Conservation (phyloP, 2,888 invertebrate species). For the Cantharis rustica region DNA sequence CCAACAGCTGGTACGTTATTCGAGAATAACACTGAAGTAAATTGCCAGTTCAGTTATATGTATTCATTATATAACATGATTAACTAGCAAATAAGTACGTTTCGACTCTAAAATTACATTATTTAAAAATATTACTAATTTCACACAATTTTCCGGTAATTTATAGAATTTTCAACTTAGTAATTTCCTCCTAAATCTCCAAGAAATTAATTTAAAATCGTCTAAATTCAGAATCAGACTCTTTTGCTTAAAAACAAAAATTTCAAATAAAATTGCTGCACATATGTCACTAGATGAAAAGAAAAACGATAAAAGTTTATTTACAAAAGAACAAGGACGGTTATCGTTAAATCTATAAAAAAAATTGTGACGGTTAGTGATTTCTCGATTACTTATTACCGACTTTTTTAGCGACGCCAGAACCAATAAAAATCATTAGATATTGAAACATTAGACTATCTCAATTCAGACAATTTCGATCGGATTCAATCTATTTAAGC, state of each 20-base stretch:
- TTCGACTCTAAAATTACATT: conserved; percentile 8
- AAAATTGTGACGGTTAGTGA: not conserved
- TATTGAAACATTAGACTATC: not conserved
- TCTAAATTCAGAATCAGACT: not conserved
- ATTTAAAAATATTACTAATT: conserved; percentile 4
- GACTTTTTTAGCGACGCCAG: not conserved
- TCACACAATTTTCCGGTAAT: not conserved
- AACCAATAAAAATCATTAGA: not conserved
- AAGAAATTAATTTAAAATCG: not conserved
- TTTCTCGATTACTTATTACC: not conserved
- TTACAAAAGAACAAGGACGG: not conserved
- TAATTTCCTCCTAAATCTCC: not conserved
- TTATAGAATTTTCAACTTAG: not conserved
- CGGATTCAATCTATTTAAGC: not conserved
- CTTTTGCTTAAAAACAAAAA: not conserved
- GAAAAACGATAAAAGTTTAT: not conserved
- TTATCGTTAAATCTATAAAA: not conserved
- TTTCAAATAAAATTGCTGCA: not conserved
- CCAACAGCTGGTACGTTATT: conserved; percentile 41
- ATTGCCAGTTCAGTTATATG: conserved; percentile 41
- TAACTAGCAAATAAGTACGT: conserved; percentile 34
- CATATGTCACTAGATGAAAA: not conserved
- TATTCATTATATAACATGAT: conserved; percentile 42
- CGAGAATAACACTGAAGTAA: conserved; percentile 39
- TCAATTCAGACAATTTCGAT: not conserved